Conservation (phyloP, 2,888 invertebrate species). For the Lypha dubia region DNA sequence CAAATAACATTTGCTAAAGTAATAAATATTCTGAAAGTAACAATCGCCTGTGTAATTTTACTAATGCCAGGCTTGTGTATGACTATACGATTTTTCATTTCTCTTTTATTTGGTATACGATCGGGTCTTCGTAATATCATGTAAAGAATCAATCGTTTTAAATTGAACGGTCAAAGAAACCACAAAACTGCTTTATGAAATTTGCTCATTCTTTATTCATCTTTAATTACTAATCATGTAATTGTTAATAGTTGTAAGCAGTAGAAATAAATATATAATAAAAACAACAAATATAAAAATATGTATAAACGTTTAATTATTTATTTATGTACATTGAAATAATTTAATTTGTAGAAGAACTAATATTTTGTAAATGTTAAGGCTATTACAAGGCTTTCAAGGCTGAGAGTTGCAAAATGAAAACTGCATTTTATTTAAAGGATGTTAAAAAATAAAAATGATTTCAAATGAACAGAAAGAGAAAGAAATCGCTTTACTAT, state of each 20-base stretch:
- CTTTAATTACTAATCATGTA: conserved; percentile 8
- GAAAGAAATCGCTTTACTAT: neutral
- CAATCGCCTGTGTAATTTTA: conserved; percentile 29
- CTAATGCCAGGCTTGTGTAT: no score
- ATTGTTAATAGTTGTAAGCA: conserved; percentile 31
- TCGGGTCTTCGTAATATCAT: no score
- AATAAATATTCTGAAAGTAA: neutral
- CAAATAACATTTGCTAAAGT: neutral
- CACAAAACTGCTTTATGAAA: neutral
- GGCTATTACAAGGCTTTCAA: neutral
- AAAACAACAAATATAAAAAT: conserved; percentile 19
- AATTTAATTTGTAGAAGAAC: conserved; percentile 8
- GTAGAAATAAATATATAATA: conserved; percentile 7
- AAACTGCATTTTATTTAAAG: neutral
- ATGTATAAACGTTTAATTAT: conserved; percentile 25
- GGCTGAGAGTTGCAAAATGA: conserved; percentile 7
- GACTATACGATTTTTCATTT: neutral
- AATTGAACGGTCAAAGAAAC: neutral
- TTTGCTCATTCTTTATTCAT: neutral
- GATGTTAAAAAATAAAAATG: neutral
- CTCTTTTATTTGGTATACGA: neutral
- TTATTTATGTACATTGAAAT: conserved; percentile 9
- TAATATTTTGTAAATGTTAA: neutral
- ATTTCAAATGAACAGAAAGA: neutral
- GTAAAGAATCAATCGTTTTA: no score